phyloP scores from a whole-genome alignment of 2,888 invertebrate genomes.

The Rugalucina vietnamica region DNA sequence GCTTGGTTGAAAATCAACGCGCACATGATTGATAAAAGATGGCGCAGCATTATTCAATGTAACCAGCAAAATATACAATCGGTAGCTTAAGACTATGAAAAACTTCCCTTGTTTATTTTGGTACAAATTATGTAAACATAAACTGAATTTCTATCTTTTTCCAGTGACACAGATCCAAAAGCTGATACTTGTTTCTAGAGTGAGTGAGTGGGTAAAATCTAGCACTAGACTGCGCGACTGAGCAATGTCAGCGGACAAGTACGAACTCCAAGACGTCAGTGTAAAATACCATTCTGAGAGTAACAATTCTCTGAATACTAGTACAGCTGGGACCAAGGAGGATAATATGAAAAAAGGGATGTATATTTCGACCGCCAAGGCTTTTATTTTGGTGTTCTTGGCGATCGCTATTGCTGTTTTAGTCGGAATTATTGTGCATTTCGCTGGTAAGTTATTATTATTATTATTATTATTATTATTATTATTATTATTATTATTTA shows the following conservation, averaged over 20 bases:
- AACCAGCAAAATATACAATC: no score
- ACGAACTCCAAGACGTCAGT: constrained; percentile 49
- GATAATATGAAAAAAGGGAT: constrained; percentile 39
- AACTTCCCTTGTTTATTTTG: no score
- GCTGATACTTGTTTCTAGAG: neutral
- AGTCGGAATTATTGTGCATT: constrained; percentile 76
- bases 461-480: no score
- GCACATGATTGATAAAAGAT: no score
- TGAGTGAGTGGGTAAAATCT: neutral
- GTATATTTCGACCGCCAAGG: constrained; percentile 64
- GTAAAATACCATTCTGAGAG: constrained; percentile 47
- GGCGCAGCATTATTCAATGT: no score
- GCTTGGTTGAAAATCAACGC: no score
- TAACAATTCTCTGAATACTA: constrained; percentile 10
- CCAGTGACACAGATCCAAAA: no score
- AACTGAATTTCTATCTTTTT: no score
- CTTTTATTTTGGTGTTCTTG: constrained; percentile 71
- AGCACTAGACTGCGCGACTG: neutral
- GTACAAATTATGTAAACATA: no score
- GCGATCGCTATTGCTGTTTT: constrained; percentile 73
- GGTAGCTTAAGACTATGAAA: no score
- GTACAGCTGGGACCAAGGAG: neutral
- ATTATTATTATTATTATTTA: no score
- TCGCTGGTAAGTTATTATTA: constrained; percentile 78
- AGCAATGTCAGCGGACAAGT: constrained; percentile 9